Conservation (phyloP, 2,113 vertebrate genomes). For the Procapra przewalskii region DNA sequence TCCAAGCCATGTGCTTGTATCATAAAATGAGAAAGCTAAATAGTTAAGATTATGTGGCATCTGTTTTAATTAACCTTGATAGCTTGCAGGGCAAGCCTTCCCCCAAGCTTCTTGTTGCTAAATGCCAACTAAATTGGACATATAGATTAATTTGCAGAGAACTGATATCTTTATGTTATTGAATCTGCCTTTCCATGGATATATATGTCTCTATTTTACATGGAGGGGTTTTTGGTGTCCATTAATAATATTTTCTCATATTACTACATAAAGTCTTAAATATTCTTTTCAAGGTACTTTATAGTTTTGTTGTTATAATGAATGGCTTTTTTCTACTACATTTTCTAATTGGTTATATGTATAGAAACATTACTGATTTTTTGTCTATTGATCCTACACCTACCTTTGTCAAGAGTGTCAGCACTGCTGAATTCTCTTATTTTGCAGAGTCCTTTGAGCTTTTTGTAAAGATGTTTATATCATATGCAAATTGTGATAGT, state of each 20-base stretch:
- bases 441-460: neutral
- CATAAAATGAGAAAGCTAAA: neutral
- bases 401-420: neutral
- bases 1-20: neutral
- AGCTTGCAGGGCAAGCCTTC: neutral
- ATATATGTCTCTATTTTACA: neutral
- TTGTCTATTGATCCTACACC: neutral
- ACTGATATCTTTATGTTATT: neutral
- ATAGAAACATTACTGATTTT: neutral
- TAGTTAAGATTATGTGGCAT: neutral
- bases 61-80: neutral
- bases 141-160: neutral
- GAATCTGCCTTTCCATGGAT: neutral
- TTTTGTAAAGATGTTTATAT: neutral
- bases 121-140: neutral
- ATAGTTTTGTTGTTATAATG: neutral
- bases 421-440: neutral
- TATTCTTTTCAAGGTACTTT: neutral
- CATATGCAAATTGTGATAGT: neutral
- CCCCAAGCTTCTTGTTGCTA: neutral
- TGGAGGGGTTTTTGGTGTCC: neutral
- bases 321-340: neutral
- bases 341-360: neutral
- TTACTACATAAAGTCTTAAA: neutral
- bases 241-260: neutral